phyloP scores from a whole-genome alignment of 2,888 invertebrate genomes.

The Macroteleia sp. region DNA sequence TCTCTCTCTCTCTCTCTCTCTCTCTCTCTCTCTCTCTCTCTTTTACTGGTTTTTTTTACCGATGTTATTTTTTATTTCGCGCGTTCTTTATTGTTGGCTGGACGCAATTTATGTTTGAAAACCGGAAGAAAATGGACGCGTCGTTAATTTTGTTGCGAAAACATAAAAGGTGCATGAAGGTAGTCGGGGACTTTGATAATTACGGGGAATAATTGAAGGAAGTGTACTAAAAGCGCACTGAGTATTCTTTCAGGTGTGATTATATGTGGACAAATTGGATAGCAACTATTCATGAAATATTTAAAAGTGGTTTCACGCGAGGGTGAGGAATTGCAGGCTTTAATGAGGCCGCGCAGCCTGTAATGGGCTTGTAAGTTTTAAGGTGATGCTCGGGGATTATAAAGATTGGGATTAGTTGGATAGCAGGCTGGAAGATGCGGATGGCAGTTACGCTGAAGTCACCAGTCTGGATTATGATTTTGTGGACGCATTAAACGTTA shows the following conservation, averaged over 20 bases:
- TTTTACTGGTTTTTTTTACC: too few relatives aligned
- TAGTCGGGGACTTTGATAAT: constrained; percentile 49
- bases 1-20: not conserved
- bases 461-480: constrained; percentile 26
- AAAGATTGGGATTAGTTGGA: constrained; percentile 41
- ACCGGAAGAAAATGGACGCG: constrained; percentile 43
- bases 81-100: constrained; percentile 30
- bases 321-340: constrained; percentile 16
- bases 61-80: constrained; percentile 12
- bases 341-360: constrained; percentile 39
- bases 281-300: constrained; percentile 57
- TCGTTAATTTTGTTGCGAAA: constrained; percentile 59
- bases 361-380: constrained; percentile 53
- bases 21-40: not conserved
- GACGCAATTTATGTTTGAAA: constrained; percentile 49
- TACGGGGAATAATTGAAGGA: constrained; percentile 52
- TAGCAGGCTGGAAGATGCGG: constrained; percentile 13
- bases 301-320: constrained; percentile 32
- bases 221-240: constrained; percentile 41
- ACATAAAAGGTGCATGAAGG: constrained; percentile 54
- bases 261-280: constrained; percentile 54
- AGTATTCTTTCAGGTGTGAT: constrained; percentile 51
- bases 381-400: constrained; percentile 34
- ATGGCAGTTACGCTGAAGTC: constrained; percentile 13
- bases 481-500: not conserved